Base-by-base conservation (phyloP, 2,888 invertebrate genomes). In the Gibbula magus region DNA sequence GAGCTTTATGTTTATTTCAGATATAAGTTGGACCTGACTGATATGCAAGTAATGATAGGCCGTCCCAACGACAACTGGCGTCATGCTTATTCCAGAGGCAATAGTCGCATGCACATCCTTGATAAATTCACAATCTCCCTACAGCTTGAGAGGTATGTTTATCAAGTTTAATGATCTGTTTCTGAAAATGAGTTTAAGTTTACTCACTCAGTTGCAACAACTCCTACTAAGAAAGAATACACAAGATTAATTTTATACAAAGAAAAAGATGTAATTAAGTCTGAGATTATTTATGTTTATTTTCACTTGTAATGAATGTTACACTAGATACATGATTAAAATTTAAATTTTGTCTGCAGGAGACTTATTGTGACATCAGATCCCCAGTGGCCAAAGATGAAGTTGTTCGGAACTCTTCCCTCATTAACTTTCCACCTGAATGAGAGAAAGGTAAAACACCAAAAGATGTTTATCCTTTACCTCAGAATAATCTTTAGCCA, bases 31-130 rank as follows among this genome's bases (percentile, higher is more conserved):
- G 96, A 96, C 91, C 94, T 97, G 86, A 96, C 96, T 76, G 97
- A 97, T 88, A 91, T 94, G 86, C 97, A 98, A 93, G 96, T 98
- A 77, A 93, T 99, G 85, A 96, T 98, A 75, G 97, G 97, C 0
- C 96, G 96, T 91, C 96, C 96, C 52, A 96, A 96, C 84, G 98
- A 98, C 91, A 96, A 97, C 93, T 97, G 97, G 96, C 95, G 96
- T 88, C 96, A 96, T 91, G 97, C 97, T 2, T 96, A 97, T 10
- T 96, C 96, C 29, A 96, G 96, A 92, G 96, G 96, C 54, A 96
- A 96, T 16, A 97, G 97, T 0, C 95, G 95, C 75, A 94, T 98
- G 86, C 98, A 98, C 90, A 95, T 98, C 39, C 94, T 99, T 52
- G 97, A 97, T 91, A 94, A 95, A 88, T 96, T 96, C 93, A 92